phyloP scores from a whole-genome alignment of 2,113 vertebrate genomes.

The Cromileptes altivelis region DNA sequence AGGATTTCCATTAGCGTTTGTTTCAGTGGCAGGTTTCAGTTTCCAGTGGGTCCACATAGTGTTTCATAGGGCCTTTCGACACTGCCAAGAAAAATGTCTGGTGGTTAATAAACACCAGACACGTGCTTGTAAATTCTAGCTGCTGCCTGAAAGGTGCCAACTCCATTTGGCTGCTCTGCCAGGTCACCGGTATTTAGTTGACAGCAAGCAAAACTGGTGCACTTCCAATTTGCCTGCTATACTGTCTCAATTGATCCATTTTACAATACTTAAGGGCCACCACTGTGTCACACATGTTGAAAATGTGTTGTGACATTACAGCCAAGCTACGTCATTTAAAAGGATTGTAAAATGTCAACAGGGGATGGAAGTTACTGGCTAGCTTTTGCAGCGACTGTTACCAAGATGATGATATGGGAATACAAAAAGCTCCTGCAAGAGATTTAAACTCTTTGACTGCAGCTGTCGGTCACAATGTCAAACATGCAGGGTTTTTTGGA shows the following conservation, averaged over 20 bases:
- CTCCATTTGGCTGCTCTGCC: slow-evolving; percentile 44
- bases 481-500: slow-evolving; percentile 16
- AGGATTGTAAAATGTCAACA: slow-evolving; percentile 34
- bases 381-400: not conserved
- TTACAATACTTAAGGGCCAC: not conserved
- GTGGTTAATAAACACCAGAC: slow-evolving; percentile 70
- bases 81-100: slow-evolving; percentile 77
- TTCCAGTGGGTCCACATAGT: slow-evolving; percentile 39
- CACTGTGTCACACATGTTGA: slow-evolving; percentile 5
- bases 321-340: slow-evolving; percentile 33
- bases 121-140: slow-evolving; percentile 72
- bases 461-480: not conserved
- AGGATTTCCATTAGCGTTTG: slow-evolving; percentile 53
- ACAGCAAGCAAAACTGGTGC: slow-evolving; percentile 15
- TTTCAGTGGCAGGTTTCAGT: slow-evolving; percentile 38
- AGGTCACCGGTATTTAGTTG: slow-evolving; percentile 41
- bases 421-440: not conserved
- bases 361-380: not conserved
- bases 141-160: slow-evolving; percentile 51
- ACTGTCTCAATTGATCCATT: slow-evolving; percentile 14
- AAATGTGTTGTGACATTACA: slow-evolving; percentile 23
- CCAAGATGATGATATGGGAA: not conserved
- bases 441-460: slow-evolving; percentile 22
- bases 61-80: slow-evolving; percentile 48
- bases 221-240: slow-evolving; percentile 30